Evolutionary conservation across 2,113 vertebrate genomes (phyloP).

Genomic region (Benitochromis conjunctus): DNA sequence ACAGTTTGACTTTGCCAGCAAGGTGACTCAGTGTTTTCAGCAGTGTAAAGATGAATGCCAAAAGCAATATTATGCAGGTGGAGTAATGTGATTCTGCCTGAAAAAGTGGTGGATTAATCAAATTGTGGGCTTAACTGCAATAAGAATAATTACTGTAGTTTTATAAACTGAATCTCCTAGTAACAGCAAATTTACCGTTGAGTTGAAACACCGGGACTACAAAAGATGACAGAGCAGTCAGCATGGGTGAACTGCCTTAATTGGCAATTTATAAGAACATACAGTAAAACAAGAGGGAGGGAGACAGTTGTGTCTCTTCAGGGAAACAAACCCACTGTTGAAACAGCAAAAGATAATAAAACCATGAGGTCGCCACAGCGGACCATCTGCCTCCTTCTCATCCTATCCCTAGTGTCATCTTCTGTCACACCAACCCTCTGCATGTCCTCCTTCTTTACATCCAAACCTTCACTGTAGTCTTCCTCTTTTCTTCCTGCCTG

Average conservation of each 20-base stretch:
- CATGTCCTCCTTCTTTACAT: not conserved
- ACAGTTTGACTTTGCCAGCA: not conserved
- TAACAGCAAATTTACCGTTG: not conserved
- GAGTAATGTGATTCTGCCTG: not conserved
- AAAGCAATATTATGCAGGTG: not conserved
- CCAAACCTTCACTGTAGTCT: not conserved
- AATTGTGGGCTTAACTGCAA: not conserved
- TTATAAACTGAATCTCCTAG: not conserved
- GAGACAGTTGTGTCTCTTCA: not conserved
- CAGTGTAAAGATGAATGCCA: not conserved
- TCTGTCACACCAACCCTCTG: not conserved
- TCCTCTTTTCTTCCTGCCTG: not conserved
- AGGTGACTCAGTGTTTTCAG: constrained; percentile 33
- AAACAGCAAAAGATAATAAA: not conserved
- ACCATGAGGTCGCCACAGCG: not conserved
- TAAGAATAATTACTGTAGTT: not conserved
- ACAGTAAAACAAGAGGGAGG: not conserved
- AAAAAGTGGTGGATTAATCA: not conserved
- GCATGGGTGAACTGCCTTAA: not conserved
- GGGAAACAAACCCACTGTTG: not conserved
- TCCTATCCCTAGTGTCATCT: not conserved
- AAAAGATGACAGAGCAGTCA: not conserved
- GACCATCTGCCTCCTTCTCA: not conserved
- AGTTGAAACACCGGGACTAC: not conserved
- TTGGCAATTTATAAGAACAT: not conserved